Conservation (phyloP, 2,888 invertebrate genomes). For the Hybos culiciformis region DNA sequence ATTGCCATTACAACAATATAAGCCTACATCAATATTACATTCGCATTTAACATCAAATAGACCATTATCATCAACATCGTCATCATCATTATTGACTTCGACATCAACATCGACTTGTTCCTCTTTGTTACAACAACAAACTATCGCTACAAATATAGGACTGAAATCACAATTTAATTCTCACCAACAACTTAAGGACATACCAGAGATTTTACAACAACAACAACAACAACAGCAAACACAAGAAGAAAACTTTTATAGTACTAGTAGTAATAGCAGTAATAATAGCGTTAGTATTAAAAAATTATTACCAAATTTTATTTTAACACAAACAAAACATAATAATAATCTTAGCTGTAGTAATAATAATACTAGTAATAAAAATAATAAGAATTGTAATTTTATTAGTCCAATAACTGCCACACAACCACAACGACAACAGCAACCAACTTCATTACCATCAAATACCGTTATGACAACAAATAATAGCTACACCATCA, state of each 20-base stretch:
- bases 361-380: slow-evolving; percentile 14
- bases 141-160: background rate
- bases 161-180: slow-evolving; percentile 13
- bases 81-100: slow-evolving; percentile 16
- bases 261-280: no score
- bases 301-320: slow-evolving; percentile 9
- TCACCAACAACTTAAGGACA: slow-evolving; percentile 18
- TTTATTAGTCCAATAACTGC: slow-evolving; percentile 16
- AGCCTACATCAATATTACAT: slow-evolving; percentile 31
- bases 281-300: background rate
- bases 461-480: slow-evolving; percentile 5
- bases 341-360: slow-evolving; percentile 11
- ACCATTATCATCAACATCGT: slow-evolving; percentile 17
- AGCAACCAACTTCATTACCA: slow-evolving; percentile 7
- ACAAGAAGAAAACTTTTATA: background rate
- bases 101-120: slow-evolving; percentile 13
- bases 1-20: slow-evolving; percentile 11
- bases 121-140: slow-evolving; percentile 14
- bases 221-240: slow-evolving; percentile 1
- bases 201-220: slow-evolving; percentile 18
- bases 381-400: slow-evolving; percentile 17
- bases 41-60: slow-evolving; percentile 33
- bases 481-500: slow-evolving; percentile 11
- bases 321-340: slow-evolving; percentile 12
- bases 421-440: slow-evolving; percentile 15